A percentile compares a stretch with the other conserved stretches of the same genome.
phyloP scores from a whole-genome alignment of 2,888 invertebrate species.

The Heliothis peltigera region DNA sequence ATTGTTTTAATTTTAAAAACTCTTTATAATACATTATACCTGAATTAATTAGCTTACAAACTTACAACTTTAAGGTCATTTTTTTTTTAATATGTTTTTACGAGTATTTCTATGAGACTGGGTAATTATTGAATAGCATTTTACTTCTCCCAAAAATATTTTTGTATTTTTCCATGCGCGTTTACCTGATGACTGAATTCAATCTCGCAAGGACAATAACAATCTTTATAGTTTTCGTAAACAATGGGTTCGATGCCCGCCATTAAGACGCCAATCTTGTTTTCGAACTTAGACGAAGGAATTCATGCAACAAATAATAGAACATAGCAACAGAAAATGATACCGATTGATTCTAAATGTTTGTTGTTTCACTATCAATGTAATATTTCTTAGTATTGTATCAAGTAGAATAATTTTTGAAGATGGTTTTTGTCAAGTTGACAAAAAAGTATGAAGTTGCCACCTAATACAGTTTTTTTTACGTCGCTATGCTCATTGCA shows the following conservation, averaged over 20 bases:
- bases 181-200: conserved; percentile 37
- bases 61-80: neutral
- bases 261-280: conserved; percentile 52
- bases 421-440: too few relatives aligned
- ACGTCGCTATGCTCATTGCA: neutral
- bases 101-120: too few relatives aligned
- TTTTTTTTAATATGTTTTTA: too few relatives aligned
- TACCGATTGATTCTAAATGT: too few relatives aligned
- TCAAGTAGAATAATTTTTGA: too few relatives aligned
- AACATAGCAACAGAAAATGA: too few relatives aligned
- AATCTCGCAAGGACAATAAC: conserved; percentile 46
- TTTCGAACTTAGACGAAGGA: conserved; percentile 8
- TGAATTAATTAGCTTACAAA: too few relatives aligned
- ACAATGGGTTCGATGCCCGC: conserved; percentile 49
- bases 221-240: conserved; percentile 51
- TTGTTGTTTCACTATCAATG: too few relatives aligned
- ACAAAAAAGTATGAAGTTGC: neutral
- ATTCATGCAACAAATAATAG: neutral
- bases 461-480: neutral
- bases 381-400: too few relatives aligned
- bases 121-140: too few relatives aligned
- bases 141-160: neutral
- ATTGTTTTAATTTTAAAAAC: too few relatives aligned
- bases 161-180: conserved; percentile 25
- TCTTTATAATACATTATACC: too few relatives aligned